These are phyloP conservation scores for Contarinia nasturtii DNA, from an alignment of 1,140 invertebrate species.

Conservation along the genomic window DNA sequence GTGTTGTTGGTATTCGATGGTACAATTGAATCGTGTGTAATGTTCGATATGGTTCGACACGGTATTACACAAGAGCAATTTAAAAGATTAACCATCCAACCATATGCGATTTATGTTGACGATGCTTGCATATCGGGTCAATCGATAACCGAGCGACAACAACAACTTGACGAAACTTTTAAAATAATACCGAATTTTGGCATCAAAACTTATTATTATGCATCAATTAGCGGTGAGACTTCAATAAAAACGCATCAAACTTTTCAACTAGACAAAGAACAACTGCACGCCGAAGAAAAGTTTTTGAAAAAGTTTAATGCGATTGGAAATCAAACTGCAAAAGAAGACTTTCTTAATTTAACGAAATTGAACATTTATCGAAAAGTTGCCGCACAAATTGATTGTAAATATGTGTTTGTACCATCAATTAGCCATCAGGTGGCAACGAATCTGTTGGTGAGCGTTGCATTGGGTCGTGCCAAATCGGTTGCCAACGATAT, in stretches of 20 bases:
- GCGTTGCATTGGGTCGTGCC: constrained; percentile 35
- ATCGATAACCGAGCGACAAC: not conserved
- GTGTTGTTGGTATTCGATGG: constrained; percentile 16
- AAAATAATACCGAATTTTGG: not conserved
- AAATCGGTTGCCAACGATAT: constrained; percentile 32
- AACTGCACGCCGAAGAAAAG: constrained; percentile 4
- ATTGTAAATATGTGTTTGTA: constrained; percentile 31
- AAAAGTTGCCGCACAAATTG: constrained; percentile 16
- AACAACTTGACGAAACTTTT: not conserved
- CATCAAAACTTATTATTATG: not conserved
- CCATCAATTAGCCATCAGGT: constrained; percentile 28
- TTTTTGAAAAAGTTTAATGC: not conserved
- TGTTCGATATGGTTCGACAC: constrained; percentile 19
- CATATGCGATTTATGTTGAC: constrained; percentile 15
- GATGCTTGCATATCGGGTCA: constrained; percentile 11
- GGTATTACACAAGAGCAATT: constrained; percentile 16
- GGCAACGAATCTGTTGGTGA: constrained; percentile 28
- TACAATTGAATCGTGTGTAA: constrained; percentile 9
- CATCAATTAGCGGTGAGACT: not conserved
- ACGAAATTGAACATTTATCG: constrained; percentile 10
- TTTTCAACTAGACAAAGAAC: not conserved
- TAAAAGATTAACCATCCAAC: constrained; percentile 15
- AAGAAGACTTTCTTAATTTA: constrained; percentile 14
- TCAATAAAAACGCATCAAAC: not conserved
- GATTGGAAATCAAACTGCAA: constrained; percentile 8